Conservation (phyloP, 1,140 invertebrate species). For the Leptinotarsa texana region DNA sequence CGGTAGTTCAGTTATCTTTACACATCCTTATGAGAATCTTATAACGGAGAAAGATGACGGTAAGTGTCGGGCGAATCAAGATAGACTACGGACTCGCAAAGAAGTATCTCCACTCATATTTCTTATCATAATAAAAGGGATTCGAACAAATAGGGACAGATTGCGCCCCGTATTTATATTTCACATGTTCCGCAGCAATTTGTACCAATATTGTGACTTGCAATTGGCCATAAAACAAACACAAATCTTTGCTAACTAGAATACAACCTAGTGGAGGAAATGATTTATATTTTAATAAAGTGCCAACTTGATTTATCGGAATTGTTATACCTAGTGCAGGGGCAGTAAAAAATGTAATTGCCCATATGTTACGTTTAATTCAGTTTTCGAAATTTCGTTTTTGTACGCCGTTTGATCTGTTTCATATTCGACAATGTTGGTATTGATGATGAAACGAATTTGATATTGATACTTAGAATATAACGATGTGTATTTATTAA, state of each 20-base stretch:
- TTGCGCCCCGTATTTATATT: slow-evolving; percentile 48
- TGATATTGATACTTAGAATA: neutral
- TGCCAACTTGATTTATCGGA: slow-evolving; percentile 12
- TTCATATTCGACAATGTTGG: neutral
- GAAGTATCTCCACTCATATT: slow-evolving; percentile 15
- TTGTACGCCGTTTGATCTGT: neutral
- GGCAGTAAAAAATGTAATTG: slow-evolving; percentile 12
- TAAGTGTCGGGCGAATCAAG: slow-evolving; percentile 17
- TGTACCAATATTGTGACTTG: slow-evolving; percentile 45
- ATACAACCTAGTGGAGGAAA: slow-evolving; percentile 18
- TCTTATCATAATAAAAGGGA: slow-evolving; percentile 36
- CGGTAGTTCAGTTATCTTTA: neutral
- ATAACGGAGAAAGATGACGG: neutral
- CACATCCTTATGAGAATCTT: neutral
- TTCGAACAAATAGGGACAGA: slow-evolving; percentile 47
- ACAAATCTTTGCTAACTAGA: slow-evolving; percentile 32
- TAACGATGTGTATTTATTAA: no score
- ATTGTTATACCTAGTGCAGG: slow-evolving; percentile 4
- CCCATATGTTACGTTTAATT: neutral
- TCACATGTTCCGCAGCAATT: slow-evolving; percentile 47
- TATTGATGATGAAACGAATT: neutral
- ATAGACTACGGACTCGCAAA: neutral
- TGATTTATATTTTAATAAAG: slow-evolving; percentile 29
- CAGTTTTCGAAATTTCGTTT: slow-evolving; percentile 1
- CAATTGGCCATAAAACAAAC: slow-evolving; percentile 35